These are phyloP conservation scores for Myotis planiceps DNA, from an alignment of 2,797 vertebrate genomes.

Conservation along the genomic window DNA sequence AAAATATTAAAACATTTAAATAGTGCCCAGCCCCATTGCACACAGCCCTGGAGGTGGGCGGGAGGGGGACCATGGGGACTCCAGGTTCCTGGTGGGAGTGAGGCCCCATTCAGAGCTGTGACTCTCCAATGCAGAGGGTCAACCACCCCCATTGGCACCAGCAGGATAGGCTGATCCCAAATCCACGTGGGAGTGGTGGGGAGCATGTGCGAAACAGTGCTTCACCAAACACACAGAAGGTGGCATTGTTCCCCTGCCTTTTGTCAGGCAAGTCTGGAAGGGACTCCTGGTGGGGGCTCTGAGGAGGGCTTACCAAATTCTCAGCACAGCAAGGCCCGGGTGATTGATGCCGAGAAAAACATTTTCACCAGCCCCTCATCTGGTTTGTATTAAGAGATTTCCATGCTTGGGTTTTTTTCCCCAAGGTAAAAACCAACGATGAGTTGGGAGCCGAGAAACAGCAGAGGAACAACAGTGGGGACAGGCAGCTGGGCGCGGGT, in stretches of 20 bases:
- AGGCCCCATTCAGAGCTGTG: not conserved
- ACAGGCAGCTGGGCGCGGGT: not conserved
- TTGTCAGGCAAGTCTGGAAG: not conserved
- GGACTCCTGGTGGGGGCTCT: not conserved
- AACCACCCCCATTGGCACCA: fast-evolving
- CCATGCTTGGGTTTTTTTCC: conserved; percentile 17
- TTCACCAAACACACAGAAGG: not conserved
- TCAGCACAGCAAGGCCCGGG: conserved; percentile 61
- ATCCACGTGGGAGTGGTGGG: not conserved
- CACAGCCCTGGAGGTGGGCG: too few species aligned
- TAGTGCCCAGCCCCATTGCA: not conserved
- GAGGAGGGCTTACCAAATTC: conserved; percentile 27
- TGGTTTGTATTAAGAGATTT: conserved; percentile 74
- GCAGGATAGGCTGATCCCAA: not conserved
- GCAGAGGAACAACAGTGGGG: not conserved
- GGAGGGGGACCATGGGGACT: not conserved
- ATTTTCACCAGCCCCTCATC: conserved; percentile 61
- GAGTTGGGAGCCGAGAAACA: conserved; percentile 2
- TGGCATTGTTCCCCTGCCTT: not conserved
- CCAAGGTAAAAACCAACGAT: conserved; percentile 55
- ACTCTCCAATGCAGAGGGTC: not conserved
- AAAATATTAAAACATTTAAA: not conserved
- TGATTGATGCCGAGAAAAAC: conserved; percentile 73
- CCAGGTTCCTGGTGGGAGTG: not conserved
- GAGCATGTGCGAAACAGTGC: fast-evolving